Evolutionary conservation across 35 echinoderm and acorn worm genomes (phyloP), one percentile per base, ranked within the genome.

Genomic region (Diadema setosum): DNA sequence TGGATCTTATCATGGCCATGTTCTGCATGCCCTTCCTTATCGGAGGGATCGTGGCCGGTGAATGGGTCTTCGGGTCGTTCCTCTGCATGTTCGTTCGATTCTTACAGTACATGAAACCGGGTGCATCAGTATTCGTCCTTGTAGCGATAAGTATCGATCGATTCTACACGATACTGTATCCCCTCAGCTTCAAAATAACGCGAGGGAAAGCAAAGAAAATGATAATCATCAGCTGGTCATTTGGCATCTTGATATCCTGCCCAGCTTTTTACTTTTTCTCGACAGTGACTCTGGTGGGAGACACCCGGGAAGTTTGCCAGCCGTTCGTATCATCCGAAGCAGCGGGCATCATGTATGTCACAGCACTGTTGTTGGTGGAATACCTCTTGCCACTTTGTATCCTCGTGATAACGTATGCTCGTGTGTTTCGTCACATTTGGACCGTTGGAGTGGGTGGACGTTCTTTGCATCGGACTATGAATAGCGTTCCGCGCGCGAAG

Each of bases 111-210:
- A 86, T 94, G 69, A 83, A 90, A 16, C 90, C 93, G 1, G 87
- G 83, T 80, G 85, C 90, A 31, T 90, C 93, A 2, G 93, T 94
- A 1, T 91, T 78, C 39, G 93, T 99, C 0, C 46, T 95, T 15
- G 65, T 99, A 5, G 93, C 89, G 17, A 99, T 99, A 5, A 84
- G 85, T 16, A 86, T 94, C 2, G 96, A 99, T 39, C 81, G 96
- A 11, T 99, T 94, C 78, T 99, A 95, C 46, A 99, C 96, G 0
- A 99, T 99, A 5, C 88, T 99, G 9, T 99, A 99, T 55, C 96
- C 96, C 31, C 85, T 99, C 17, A 99, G 93, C 45, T 99, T 99
- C 67, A 99, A 99, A 69, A 94, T 99, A 14, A 99, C 96, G 16
- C 80, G 96, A 67, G 83, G 85, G 20, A 99, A 94, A 82, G 93